Base-by-base conservation (phyloP, 2,888 invertebrate genomes). In the Stenurella melanura region DNA sequence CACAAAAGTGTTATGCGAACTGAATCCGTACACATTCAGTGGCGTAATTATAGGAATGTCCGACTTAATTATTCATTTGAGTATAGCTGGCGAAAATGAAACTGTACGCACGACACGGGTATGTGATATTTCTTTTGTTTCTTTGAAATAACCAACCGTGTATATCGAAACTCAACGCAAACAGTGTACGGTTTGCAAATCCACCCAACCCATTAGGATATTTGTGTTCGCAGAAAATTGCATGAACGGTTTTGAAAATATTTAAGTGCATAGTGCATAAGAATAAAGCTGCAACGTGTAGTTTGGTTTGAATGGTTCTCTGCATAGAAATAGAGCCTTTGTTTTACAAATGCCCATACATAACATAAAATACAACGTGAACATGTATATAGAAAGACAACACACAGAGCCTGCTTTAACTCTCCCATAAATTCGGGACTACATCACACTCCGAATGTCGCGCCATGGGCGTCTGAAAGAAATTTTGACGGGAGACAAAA, bases 231-330 rank as follows among this genome's bases (percentile, higher is more conserved):
- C 26, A 17, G 54, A 54, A 21, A 67, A 69, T 57, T 21, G 70
- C 42, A 60, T 21, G 60, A 60, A 60, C 70, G 21, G 42, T 38
- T 70, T 70, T 21, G 42, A 70, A 70, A 60, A 60, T 56, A 57
- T 68, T 69, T 56, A 19, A 60, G 63, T 64, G 74, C 74, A 75
- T 38, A 69, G 70, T 75, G 70, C 74, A 75, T 75, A 70, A 75
- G 74, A 71, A 70, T 75, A 69, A 71, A 71, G 58, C 66, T 50
- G 66, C 75, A 38, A 71, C 71, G 75, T 66, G 66, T 66, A 63
- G 71, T 71, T 75, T 63, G 66, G 42, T 71, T 54, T 54, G 66
- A 71, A 75, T 30, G 38, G 75, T 38, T 69, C 54, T 57, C 34
- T 64, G 75, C 66, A 71, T 71, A 54, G 74, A 69, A 75, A 75